phyloP scores from a whole-genome alignment of 1,140 invertebrate genomes.

The Drosophila athabasca region DNA sequence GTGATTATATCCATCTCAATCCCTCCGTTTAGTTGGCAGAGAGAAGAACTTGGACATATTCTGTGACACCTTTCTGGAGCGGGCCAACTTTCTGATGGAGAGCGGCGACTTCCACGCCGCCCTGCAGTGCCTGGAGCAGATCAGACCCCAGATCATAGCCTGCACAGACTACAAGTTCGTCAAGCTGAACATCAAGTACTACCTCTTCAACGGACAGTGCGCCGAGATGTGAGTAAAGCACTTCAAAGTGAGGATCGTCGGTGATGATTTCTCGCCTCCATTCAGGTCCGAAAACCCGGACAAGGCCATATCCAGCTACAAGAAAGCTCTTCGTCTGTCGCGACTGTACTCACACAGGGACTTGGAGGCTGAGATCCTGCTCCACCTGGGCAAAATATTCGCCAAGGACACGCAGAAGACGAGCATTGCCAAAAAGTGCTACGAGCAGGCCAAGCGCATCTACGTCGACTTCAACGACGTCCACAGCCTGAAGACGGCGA shows the following conservation, averaged over 20 bases:
- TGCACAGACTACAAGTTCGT: conserved; percentile 60
- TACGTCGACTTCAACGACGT: conserved; percentile 72
- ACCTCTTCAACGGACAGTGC: conserved; percentile 60
- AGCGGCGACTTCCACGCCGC: conserved; percentile 51
- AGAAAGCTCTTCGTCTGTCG: conserved; percentile 54
- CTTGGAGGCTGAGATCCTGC: conserved; percentile 57
- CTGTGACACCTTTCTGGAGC: conserved; percentile 64
- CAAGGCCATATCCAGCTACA: conserved; percentile 56
- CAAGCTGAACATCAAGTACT: conserved; percentile 67
- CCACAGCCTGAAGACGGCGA: conserved; percentile 61
- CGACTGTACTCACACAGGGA: conserved; percentile 41
- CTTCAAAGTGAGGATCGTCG: too few relatives aligned
- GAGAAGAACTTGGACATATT: conserved; percentile 70
- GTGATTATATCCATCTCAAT: neutral
- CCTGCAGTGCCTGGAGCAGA: conserved; percentile 64
- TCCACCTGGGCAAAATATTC: conserved; percentile 68
- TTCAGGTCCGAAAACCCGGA: conserved; percentile 49
- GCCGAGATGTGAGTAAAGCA: conserved; percentile 47
- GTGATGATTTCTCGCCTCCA: neutral
- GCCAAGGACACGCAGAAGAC: conserved; percentile 53
- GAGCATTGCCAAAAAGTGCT: conserved; percentile 64
- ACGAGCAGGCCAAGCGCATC: conserved; percentile 68
- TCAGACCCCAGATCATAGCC: conserved; percentile 49
- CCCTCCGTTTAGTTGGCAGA: conserved; percentile 46
- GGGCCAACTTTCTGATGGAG: conserved; percentile 66